Percentiles rank a stretch among this genome's conserved stretches.
Conservation (phyloP, 2,113 vertebrate species). For the Ramphastos sulfuratus region DNA sequence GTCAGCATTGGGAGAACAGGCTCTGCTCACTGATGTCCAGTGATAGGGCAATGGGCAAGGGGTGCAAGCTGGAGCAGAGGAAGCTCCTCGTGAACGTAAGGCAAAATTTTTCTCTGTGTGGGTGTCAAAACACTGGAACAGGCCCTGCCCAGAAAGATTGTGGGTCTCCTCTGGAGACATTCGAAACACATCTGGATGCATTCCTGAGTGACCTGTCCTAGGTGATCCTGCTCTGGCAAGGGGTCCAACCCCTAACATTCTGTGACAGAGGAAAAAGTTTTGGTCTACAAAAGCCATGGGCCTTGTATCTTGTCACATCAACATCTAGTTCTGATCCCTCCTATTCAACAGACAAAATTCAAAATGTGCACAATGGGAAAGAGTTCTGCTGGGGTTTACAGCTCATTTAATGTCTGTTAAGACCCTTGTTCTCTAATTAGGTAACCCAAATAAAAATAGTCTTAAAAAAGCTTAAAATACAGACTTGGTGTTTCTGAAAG, state of each 20-base stretch:
- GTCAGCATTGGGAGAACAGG: no score
- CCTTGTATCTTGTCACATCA: not conserved
- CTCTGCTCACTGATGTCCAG: no score
- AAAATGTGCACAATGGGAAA: not conserved
- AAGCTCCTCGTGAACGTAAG: no score
- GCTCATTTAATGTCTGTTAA: not conserved
- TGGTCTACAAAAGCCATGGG: not conserved
- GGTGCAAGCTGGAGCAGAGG: no score
- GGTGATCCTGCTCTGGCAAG: no score
- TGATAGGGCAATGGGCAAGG: no score
- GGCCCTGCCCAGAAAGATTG: no score
- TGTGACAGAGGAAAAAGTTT: not conserved
- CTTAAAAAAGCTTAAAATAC: not conserved
- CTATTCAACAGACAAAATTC: not conserved
- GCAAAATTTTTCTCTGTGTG: no score
- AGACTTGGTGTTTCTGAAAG: not conserved
- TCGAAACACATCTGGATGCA: no score
- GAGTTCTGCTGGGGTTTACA: not conserved
- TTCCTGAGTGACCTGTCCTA: no score
- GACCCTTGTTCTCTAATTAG: not conserved
- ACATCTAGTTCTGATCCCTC: not conserved
- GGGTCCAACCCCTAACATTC: not conserved
- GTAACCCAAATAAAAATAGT: not conserved
- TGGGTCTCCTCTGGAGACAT: no score
- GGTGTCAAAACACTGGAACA: no score